A percentile compares a stretch with the other conserved stretches of the same genome.
These are phyloP conservation scores for Sebastes oblongus DNA, from an alignment of 2,797 vertebrate species.

Conservation along the genomic window DNA sequence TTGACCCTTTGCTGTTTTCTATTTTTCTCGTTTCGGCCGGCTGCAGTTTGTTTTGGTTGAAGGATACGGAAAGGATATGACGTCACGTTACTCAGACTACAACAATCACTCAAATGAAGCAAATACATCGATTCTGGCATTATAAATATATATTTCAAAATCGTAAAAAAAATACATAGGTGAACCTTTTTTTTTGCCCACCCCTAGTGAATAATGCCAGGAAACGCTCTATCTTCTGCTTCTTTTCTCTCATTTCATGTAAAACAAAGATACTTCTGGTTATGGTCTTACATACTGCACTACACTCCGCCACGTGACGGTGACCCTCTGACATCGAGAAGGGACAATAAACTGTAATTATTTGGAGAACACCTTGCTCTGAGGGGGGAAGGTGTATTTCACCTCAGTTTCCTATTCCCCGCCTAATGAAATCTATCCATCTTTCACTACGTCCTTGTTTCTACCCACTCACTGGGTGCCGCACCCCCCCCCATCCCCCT, in stretches of 20 bases:
- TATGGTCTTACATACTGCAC: neutral
- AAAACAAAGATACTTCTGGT: neutral
- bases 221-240: conserved; percentile 1
- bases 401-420: conserved; percentile 42
- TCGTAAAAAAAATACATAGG: no score
- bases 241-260: conserved; percentile 16
- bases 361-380: conserved; percentile 56
- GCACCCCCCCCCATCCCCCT: neutral
- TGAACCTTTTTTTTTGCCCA: no score
- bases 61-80: no score
- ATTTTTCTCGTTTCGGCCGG: no score
- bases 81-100: no score
- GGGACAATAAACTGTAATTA: conserved; percentile 35
- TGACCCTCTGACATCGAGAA: neutral
- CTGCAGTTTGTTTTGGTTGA: no score
- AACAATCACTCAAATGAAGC: no score
- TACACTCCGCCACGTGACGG: neutral
- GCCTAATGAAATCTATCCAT: conserved; percentile 73
- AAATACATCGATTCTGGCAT: no score
- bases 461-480: conserved; percentile 10
- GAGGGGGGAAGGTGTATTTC: conserved; percentile 56
- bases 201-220: neutral
- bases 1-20: no score
- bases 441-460: conserved; percentile 70
- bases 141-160: no score